Evolutionary conservation across 2,797 vertebrate genomes (phyloP), one percentile per base, ranked within the genome.

Genomic region (Poeciliopsis presidionis): DNA sequence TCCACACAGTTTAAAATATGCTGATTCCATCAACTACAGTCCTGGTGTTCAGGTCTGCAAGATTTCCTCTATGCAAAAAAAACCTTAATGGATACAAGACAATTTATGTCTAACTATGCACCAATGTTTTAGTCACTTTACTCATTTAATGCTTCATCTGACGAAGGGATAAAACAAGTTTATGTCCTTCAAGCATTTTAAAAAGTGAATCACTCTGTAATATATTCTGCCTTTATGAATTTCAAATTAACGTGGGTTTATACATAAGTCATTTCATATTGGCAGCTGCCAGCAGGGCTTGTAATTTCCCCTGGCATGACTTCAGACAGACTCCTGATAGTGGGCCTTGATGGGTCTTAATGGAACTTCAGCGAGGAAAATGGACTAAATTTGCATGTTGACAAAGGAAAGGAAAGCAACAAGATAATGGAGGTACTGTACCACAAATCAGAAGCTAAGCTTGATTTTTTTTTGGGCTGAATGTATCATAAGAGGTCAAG

Each of bases 211-310:
- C 49, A 53, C 79, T 76, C 69, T 49, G 28, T 87, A 87, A 90
- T 91, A 79, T 84, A 90, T 90, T 93, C 84, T 55, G 36, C 75
- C 71, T 87, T 92, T 89, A 85, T 91, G 89, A 91, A 91, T 92
- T 85, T 86, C 18, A 87, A 89, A 92, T 89, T 81, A 88, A 82
- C 81, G 80, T 82, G 79, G 84, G 84, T 87, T 92, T 89, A 88
- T 86, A 84, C 88, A 82, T 84, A 87, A 89, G 87, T 92, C 86
- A 87, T 86, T 89, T 83, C 86, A 88, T 89, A 90, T 81, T 88
- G 84, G 87, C 72, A 41, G 80, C 81, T 89, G 84, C 87, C 84
- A 84, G 82, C 70, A 67, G 87, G 86, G 81, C 80, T 86, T 78
- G 79, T 92, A 85, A 89, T 93, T 90, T 91, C 89, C 86, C 79